phyloP scores from a whole-genome alignment of 2,888 invertebrate species.

The Anodontia alba region DNA sequence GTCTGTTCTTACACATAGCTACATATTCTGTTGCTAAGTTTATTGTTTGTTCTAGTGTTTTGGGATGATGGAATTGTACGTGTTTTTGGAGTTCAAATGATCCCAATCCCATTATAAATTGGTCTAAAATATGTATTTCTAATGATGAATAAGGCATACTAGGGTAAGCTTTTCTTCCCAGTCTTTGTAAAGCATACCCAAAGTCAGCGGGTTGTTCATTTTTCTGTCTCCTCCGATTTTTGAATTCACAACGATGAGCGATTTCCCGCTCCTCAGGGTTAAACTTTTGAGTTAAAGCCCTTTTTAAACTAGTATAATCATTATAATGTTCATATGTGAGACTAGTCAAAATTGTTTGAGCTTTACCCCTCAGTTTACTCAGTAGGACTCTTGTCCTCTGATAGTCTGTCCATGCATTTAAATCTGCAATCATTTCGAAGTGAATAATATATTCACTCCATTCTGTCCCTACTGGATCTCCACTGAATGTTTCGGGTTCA shows the following conservation, averaged over 20 bases:
- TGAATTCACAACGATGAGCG: conserved; percentile 34
- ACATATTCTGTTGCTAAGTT: conserved; percentile 8
- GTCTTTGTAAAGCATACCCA: conserved; percentile 28
- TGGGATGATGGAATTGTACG: conserved; percentile 25
- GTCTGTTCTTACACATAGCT: neutral
- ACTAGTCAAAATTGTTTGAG: neutral
- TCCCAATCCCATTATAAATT: conserved; percentile 30
- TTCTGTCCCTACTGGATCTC: neutral
- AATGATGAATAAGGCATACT: conserved; percentile 2
- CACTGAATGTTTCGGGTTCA: neutral
- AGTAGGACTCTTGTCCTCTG: neutral
- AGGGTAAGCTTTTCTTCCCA: conserved; percentile 29
- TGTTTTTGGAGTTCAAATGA: conserved; percentile 30
- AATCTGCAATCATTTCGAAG: too few relatives aligned
- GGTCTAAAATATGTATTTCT: conserved; percentile 17
- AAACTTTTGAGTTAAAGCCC: conserved; percentile 19
- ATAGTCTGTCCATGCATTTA: too few relatives aligned
- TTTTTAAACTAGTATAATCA: neutral
- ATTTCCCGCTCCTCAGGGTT: conserved; percentile 29
- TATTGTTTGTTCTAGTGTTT: conserved; percentile 15
- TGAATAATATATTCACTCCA: too few relatives aligned
- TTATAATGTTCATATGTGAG: neutral
- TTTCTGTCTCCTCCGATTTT: conserved; percentile 17
- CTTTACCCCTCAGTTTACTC: neutral
- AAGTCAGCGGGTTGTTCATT: conserved; percentile 22